These are phyloP conservation scores for Lucinisca nassula DNA, from an alignment of 2,888 invertebrate genomes.

Conservation along the genomic window DNA sequence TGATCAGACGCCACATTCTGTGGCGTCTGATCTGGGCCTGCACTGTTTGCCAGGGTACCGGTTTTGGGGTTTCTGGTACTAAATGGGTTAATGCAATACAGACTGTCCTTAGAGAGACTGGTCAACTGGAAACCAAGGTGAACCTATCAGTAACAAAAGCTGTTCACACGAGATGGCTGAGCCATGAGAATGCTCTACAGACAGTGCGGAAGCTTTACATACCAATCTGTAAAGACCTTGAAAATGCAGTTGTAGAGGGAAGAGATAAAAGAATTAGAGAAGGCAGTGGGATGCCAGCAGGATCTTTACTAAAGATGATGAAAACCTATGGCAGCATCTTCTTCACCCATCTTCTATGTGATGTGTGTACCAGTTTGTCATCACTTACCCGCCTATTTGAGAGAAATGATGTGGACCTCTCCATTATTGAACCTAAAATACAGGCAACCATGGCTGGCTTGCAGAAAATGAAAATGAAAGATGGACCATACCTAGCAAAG, in stretches of 20 bases:
- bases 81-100: slow-evolving; percentile 58
- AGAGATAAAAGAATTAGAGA: slow-evolving; percentile 44
- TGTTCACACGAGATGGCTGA: slow-evolving; percentile 48
- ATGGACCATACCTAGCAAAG: slow-evolving; percentile 22
- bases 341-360: slow-evolving; percentile 47
- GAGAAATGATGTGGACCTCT: slow-evolving; percentile 27
- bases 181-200: slow-evolving; percentile 47
- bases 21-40: too few relatives aligned
- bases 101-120: slow-evolving; percentile 41
- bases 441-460: neutral
- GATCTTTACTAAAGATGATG: slow-evolving; percentile 41
- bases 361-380: slow-evolving; percentile 30
- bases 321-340: slow-evolving; percentile 32
- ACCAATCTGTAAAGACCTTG: slow-evolving; percentile 36
- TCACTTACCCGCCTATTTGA: too few relatives aligned
- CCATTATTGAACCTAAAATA: slow-evolving; percentile 27
- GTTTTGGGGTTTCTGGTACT: too few relatives aligned
- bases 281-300: slow-evolving; percentile 27
- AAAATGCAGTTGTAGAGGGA: slow-evolving; percentile 45
- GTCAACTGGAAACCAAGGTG: slow-evolving; percentile 14
- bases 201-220: slow-evolving; percentile 47
- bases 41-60: too few relatives aligned
- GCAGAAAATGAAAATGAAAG: slow-evolving; percentile 15
- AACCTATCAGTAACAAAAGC: slow-evolving; percentile 41
- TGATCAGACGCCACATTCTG: too few relatives aligned